These are phyloP conservation scores for Festucalex cinctus DNA, from an alignment of 2,113 vertebrate genomes.

Conservation along the genomic window DNA sequence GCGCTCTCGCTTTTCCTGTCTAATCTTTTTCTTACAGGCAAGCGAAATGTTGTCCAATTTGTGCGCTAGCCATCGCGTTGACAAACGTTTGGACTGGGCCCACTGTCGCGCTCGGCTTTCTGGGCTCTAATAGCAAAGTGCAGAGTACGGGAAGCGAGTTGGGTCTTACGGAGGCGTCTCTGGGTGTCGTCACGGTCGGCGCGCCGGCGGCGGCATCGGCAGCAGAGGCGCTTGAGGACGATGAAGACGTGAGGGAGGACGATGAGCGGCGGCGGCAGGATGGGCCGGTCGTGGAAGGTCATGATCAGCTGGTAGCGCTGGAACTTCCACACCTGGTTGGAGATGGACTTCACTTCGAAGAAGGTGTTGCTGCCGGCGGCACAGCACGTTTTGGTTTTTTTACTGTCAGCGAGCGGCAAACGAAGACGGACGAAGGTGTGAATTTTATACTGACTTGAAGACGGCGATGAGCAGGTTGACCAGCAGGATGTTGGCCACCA, in stretches of 20 bases:
- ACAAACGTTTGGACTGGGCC: no score
- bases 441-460: conserved; percentile 83
- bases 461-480: conserved; percentile 97
- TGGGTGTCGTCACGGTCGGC: conserved; percentile 85
- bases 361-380: conserved; percentile 86
- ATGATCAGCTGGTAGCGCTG: conserved; percentile 96
- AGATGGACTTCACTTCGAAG: conserved; percentile 97
- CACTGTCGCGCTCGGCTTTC: no score
- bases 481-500: conserved; percentile 95
- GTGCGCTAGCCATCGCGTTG: no score
- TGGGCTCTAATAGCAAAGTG: no score
- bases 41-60: no score
- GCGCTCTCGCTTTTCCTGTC: no score
- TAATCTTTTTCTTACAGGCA: no score
- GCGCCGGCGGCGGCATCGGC: conserved; percentile 72
- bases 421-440: not conserved
- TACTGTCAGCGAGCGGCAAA: not conserved
- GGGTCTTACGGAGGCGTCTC: conserved; percentile 83
- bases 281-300: conserved; percentile 94
- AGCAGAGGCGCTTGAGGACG: conserved; percentile 76
- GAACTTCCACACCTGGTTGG: conserved; percentile 99
- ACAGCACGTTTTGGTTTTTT: not conserved
- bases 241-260: conserved; percentile 90
- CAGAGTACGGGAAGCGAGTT: no score
- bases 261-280: conserved; percentile 92